Percentiles rank a stretch among this genome's conserved stretches.
Conservation (phyloP, 2,113 vertebrate genomes). For the Butorides virescens region DNA sequence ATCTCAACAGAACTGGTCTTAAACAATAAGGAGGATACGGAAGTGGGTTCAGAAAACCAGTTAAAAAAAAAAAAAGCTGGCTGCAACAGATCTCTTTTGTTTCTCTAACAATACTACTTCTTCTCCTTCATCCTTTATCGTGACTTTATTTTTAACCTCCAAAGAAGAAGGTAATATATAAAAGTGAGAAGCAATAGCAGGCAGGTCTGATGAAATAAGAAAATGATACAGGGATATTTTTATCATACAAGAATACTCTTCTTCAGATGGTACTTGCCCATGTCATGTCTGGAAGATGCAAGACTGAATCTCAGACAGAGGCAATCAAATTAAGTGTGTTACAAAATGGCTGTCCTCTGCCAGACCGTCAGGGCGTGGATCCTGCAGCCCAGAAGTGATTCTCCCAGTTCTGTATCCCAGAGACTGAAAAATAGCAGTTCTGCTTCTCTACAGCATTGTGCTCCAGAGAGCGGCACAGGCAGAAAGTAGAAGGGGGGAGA, state of each 20-base stretch:
- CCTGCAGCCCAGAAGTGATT: background rate
- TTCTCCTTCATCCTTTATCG: background rate
- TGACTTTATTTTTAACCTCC: background rate
- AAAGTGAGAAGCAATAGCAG: background rate
- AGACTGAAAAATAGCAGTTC: background rate
- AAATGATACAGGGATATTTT: background rate
- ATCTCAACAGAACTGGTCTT: background rate
- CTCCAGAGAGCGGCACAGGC: background rate
- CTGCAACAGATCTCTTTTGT: background rate
- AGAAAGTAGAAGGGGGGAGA: background rate
- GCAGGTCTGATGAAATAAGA: background rate
- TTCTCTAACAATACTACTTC: background rate
- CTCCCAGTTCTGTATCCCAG: background rate
- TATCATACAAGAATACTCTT: background rate
- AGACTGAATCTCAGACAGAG: background rate
- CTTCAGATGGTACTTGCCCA: background rate
- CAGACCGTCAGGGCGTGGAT: background rate
- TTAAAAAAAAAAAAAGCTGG: background rate
- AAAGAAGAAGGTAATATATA: background rate
- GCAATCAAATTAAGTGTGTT: background rate
- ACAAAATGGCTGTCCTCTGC: background rate
- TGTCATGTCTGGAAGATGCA: background rate
- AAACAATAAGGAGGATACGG: background rate
- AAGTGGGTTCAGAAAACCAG: background rate
- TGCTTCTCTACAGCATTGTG: background rate